These are phyloP conservation scores for Xenops minutus DNA, from an alignment of 2,797 vertebrate genomes.

Conservation along the genomic window DNA sequence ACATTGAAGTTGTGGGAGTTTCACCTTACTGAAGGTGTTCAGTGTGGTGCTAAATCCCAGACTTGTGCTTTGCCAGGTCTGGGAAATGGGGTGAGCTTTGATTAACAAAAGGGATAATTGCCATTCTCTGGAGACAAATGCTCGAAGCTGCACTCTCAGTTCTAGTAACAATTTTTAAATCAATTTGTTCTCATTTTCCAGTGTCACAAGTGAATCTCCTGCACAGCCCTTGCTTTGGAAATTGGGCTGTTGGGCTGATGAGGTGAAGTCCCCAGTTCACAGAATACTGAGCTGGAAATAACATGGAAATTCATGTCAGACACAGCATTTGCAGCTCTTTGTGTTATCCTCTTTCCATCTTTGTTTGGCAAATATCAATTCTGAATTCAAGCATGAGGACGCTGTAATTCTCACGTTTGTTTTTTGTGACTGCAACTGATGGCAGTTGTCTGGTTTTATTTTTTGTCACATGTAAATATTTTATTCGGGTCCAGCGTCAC, in stretches of 20 bases:
- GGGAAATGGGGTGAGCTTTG: neutral
- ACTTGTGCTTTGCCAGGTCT: neutral
- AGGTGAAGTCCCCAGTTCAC: neutral
- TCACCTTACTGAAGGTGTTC: neutral
- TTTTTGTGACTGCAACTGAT: neutral
- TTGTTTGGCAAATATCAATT: neutral
- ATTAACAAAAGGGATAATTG: neutral
- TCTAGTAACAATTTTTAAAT: neutral
- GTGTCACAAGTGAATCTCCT: neutral
- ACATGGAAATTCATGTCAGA: accelerated
- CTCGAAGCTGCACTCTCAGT: neutral
- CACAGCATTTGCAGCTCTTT: neutral
- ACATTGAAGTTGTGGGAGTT: accelerated
- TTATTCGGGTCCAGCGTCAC: neutral
- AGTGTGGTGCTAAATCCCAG: neutral
- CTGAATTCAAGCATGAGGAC: neutral
- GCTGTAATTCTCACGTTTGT: neutral
- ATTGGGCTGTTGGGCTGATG: neutral
- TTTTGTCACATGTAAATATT: neutral
- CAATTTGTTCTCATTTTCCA: neutral
- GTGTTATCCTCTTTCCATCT: neutral
- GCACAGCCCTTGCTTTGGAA: neutral
- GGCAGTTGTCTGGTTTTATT: neutral
- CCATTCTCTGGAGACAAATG: neutral
- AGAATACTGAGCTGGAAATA: neutral